Percentiles rank a stretch among this genome's conserved stretches.
These are phyloP conservation scores for Albula glossodonta DNA, from an alignment of 2,113 vertebrate species.

Conservation along the genomic window DNA sequence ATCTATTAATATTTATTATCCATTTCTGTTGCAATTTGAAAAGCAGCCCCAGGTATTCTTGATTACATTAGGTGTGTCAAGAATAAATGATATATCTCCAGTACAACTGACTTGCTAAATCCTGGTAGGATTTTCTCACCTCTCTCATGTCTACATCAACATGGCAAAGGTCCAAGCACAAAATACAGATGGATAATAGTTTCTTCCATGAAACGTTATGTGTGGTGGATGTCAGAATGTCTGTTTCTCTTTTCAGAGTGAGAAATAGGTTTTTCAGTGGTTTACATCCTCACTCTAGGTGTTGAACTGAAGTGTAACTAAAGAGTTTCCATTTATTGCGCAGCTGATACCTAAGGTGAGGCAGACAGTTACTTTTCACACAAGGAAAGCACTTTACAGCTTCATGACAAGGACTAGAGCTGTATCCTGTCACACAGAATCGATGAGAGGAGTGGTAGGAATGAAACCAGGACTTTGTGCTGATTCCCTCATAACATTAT, in stretches of 20 bases:
- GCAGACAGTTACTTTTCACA: not conserved
- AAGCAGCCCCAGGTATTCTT: not conserved
- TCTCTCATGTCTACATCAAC: not conserved
- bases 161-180: not conserved
- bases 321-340: not conserved
- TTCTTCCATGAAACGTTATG: not conserved
- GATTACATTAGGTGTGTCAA: not conserved
- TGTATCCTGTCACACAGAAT: not conserved
- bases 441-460: not conserved
- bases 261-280: not conserved
- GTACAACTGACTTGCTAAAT: not conserved
- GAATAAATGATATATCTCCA: not conserved
- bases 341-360: not conserved
- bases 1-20: not conserved
- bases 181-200: not conserved
- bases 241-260: not conserved
- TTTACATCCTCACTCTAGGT: not conserved
- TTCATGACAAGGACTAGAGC: not conserved
- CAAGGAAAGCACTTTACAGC: not conserved
- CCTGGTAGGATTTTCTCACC: not conserved
- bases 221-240: not conserved
- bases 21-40: not conserved
- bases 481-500: not conserved
- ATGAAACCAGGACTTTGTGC: not conserved
- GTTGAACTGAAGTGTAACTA: not conserved